Conservation (phyloP, 1,140 invertebrate species). For the Leguminivora glycinivorella region DNA sequence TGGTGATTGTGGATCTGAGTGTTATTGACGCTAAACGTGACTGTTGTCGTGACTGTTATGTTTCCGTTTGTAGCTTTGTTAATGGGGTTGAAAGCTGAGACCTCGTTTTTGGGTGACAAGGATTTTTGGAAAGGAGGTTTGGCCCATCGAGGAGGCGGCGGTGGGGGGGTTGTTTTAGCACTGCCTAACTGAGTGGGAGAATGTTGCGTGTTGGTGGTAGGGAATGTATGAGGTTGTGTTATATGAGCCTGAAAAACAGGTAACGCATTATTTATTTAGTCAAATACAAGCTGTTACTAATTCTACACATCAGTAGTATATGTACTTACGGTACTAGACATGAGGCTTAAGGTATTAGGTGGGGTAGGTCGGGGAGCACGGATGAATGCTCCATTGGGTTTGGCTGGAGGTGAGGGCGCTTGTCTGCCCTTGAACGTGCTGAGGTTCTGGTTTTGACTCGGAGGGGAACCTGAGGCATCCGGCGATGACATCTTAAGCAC, state of each 20-base stretch:
- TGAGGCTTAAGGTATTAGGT: constrained; percentile 89
- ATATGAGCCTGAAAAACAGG: constrained; percentile 78
- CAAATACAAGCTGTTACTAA: constrained; percentile 43
- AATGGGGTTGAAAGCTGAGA: constrained; percentile 69
- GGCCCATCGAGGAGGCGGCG: constrained; percentile 83
- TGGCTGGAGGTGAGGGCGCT: constrained; percentile 76
- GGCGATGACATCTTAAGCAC: constrained; percentile 88
- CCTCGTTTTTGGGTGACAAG: constrained; percentile 83
- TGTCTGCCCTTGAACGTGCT: constrained; percentile 82
- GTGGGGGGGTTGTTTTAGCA: constrained; percentile 78
- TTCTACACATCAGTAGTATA: constrained; percentile 22
- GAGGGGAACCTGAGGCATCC: constrained; percentile 66
- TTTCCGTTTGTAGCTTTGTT: constrained; percentile 78
- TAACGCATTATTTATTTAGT: constrained; percentile 55
- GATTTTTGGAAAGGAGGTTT: constrained; percentile 81
- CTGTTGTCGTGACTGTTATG: constrained; percentile 89
- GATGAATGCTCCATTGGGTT: constrained; percentile 67
- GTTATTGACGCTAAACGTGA: constrained; percentile 88
- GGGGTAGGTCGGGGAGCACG: constrained; percentile 87
- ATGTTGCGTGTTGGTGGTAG: constrained; percentile 61
- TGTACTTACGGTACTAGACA: constrained; percentile 78
- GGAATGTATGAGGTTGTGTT: constrained; percentile 76
- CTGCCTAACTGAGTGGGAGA: constrained; percentile 63
- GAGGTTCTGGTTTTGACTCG: constrained; percentile 73
- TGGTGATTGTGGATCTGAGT: constrained; percentile 75